Evolutionary conservation across 2,797 vertebrate genomes (phyloP).

Genomic region (Hephaestus fuliginosus): DNA sequence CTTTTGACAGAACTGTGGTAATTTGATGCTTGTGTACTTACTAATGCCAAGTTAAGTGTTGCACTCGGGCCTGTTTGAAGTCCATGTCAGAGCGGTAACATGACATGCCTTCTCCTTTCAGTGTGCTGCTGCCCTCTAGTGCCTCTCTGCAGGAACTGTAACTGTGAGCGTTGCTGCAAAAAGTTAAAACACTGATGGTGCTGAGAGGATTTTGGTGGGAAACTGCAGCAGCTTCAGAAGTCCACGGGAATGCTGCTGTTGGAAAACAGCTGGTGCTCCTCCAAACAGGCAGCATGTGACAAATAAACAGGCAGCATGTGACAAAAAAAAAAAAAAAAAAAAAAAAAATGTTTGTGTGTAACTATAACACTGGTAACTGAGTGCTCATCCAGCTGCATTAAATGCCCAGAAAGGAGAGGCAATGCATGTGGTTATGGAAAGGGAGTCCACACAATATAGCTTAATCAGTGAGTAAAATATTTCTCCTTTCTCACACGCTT

Average conservation of each 20-base stretch:
- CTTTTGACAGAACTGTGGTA: background rate
- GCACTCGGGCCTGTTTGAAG: background rate
- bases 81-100: background rate
- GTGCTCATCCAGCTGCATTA: background rate
- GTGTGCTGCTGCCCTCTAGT: conserved; percentile 71
- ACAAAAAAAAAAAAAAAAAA: too few relatives aligned
- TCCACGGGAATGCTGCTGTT: background rate
- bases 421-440: background rate
- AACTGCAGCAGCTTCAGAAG: background rate
- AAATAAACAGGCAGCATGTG: background rate
- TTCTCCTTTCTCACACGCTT: background rate
- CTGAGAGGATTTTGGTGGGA: background rate
- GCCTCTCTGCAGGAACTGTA: conserved; percentile 31
- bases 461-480: background rate
- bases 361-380: background rate
- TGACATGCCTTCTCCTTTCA: background rate
- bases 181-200: background rate
- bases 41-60: background rate
- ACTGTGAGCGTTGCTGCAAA: background rate
- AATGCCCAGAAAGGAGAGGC: background rate
- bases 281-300: background rate
- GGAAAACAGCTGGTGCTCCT: background rate
- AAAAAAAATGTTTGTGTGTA: background rate
- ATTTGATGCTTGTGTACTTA: background rate
- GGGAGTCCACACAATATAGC: background rate